phyloP scores from a whole-genome alignment of 2,888 invertebrate species.

The Syritta pipiens region DNA sequence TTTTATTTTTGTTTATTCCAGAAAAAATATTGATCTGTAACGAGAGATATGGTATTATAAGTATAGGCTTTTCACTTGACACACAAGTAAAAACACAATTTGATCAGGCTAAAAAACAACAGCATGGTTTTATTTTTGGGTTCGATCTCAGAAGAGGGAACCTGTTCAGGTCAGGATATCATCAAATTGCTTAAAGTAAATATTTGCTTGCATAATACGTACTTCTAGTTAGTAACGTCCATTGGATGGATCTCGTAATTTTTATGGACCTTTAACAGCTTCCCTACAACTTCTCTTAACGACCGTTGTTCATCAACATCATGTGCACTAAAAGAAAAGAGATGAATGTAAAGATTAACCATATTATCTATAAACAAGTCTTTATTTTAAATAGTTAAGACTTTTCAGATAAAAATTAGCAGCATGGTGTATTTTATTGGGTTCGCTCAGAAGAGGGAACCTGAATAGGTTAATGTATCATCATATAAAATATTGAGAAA shows the following conservation, averaged over 20 bases:
- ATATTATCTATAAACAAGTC: neutral
- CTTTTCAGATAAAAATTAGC: constrained; percentile 41
- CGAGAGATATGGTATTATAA: neutral
- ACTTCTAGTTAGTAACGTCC: no score
- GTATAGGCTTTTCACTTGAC: neutral
- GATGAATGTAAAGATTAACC: neutral
- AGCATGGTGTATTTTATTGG: constrained; percentile 66
- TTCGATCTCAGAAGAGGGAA: constrained; percentile 70
- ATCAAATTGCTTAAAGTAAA: neutral
- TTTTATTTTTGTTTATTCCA: no score
- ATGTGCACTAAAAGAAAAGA: neutral
- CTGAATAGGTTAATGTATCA: constrained; percentile 55
- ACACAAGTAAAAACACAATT: neutral
- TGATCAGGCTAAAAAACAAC: constrained; percentile 29
- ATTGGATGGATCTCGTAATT: no score
- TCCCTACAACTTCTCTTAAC: no score
- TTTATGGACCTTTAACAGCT: no score
- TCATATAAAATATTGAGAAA: neutral
- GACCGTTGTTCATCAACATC: no score
- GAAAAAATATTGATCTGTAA: no score
- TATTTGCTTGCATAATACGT: neutral
- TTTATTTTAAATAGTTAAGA: neutral
- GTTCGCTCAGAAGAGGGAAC: constrained; percentile 71
- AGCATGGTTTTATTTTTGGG: constrained; percentile 63
- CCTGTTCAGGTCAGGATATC: constrained; percentile 58